A percentile compares a stretch with the other conserved stretches of the same genome.
phyloP scores from a whole-genome alignment of 2,888 invertebrate genomes.

The Drosophila infuscata region DNA sequence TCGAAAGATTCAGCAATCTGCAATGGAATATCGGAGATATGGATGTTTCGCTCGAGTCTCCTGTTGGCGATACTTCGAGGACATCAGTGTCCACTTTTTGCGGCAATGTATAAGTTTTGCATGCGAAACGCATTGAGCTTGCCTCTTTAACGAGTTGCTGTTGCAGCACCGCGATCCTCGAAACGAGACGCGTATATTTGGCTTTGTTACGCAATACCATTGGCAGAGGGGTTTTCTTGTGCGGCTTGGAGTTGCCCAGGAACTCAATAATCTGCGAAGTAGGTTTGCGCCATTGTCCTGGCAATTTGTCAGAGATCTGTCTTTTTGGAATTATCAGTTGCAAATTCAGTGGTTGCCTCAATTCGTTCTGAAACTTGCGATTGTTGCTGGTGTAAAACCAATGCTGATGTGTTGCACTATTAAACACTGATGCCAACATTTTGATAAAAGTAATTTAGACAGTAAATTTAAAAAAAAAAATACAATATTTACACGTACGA shows the following conservation, averaged over 20 bases:
- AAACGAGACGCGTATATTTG: not conserved
- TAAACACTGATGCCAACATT: conserved; percentile 2
- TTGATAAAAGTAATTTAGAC: not conserved
- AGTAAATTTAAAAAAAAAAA: conserved; percentile 20
- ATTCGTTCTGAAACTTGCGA: not conserved
- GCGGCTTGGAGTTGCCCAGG: accelerated
- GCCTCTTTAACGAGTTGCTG: not conserved
- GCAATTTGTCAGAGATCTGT: not conserved
- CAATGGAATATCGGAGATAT: not conserved
- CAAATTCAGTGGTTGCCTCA: not conserved
- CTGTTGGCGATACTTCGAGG: not conserved
- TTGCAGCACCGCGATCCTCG: not conserved
- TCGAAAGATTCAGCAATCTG: not conserved
- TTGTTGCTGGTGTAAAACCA: conserved; percentile 3
- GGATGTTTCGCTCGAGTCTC: not conserved
- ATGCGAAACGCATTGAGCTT: not conserved
- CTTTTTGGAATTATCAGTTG: not conserved
- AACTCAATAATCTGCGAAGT: not conserved
- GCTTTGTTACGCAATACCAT: conserved; percentile 5
- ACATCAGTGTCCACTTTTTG: conserved; percentile 6
- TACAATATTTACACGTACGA: not conserved
- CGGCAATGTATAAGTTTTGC: conserved; percentile 12
- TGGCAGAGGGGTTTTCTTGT: not conserved
- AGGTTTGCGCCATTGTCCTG: not conserved
- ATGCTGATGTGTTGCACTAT: not conserved